These are phyloP conservation scores for Coelogynopora nodosa DNA, from an alignment of 2,888 invertebrate species.

Conservation along the genomic window DNA sequence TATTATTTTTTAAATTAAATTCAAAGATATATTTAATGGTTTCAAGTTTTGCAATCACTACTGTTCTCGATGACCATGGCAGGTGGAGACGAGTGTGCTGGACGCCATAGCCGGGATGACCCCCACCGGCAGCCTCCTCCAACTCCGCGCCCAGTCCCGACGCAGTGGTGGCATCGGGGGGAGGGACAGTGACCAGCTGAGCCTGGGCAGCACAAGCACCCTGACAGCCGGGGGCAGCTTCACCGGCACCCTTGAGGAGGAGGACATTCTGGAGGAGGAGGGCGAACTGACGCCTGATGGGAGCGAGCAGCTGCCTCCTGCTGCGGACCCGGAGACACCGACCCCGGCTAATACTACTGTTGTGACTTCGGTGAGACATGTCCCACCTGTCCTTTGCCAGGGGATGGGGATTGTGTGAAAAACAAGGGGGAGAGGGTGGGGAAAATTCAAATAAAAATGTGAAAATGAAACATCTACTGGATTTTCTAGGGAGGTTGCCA, in stretches of 20 bases:
- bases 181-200: conserved; percentile 30
- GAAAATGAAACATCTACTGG: no score
- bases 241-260: not conserved
- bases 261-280: conserved; percentile 8
- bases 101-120: conserved; percentile 36
- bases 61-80: no score
- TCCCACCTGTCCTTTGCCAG: no score
- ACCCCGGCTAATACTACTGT: not conserved
- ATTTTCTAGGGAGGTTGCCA: no score
- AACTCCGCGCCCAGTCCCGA: not conserved
- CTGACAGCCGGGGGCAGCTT: conserved; percentile 32
- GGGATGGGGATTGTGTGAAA: no score
- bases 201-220: conserved; percentile 38
- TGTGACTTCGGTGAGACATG: not conserved
- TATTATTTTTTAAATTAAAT: no score
- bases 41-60: no score
- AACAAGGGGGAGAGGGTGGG: no score
- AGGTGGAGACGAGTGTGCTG: conserved; percentile 22
- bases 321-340: not conserved
- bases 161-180: not conserved
- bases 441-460: no score
- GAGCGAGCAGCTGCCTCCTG: not conserved
- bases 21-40: no score
- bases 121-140: not conserved
- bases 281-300: not conserved